These are phyloP conservation scores for Battus philenor DNA, from an alignment of 1,140 invertebrate genomes.

Conservation along the genomic window DNA sequence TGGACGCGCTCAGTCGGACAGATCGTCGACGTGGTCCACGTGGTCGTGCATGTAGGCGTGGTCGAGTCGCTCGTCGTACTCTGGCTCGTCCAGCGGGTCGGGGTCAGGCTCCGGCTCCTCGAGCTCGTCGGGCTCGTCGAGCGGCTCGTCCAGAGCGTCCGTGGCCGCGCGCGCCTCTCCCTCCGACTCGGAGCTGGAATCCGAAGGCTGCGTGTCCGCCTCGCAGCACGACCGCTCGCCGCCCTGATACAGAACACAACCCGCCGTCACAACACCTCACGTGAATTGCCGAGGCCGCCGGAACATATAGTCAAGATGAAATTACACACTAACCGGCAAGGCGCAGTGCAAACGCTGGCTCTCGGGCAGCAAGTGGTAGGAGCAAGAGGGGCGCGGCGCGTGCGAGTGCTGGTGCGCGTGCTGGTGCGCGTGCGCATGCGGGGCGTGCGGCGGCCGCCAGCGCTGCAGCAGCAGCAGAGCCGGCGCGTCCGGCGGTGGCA, in stretches of 20 bases:
- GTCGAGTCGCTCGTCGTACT: neutral
- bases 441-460: slow-evolving; percentile 16
- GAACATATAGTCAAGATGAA: neutral
- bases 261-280: neutral
- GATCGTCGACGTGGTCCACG: too few species aligned
- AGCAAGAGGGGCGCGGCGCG: slow-evolving; percentile 20
- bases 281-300: too few species aligned
- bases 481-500: slow-evolving; percentile 20
- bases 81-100: neutral
- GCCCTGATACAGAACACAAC: neutral
- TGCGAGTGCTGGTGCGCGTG: slow-evolving; percentile 10
- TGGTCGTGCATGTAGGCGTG: neutral
- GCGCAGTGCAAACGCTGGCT: slow-evolving; percentile 23
- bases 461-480: slow-evolving; percentile 21
- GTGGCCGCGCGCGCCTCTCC: neutral
- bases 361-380: slow-evolving; percentile 31
- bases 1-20: too few species aligned
- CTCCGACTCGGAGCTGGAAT: neutral
- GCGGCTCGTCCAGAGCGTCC: neutral
- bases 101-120: too few species aligned
- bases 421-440: slow-evolving; percentile 14
- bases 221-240: slow-evolving; percentile 10
- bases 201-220: slow-evolving; percentile 7
- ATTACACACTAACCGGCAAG: neutral
- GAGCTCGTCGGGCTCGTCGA: too few species aligned